These are phyloP conservation scores for Drosophila hamatofila DNA, from an alignment of 2,888 invertebrate genomes.

Conservation along the genomic window DNA sequence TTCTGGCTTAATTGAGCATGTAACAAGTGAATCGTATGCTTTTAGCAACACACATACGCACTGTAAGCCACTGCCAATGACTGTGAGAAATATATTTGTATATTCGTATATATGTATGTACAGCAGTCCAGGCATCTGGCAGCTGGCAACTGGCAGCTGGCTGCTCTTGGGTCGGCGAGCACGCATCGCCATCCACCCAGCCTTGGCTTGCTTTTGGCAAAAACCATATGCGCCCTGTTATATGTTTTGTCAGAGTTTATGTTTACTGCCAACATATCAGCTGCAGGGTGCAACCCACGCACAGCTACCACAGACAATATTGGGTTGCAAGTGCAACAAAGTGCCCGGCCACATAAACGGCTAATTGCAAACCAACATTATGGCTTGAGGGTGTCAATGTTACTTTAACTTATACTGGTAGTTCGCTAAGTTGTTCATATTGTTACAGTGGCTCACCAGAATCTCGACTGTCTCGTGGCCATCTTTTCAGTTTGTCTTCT, in stretches of 20 bases:
- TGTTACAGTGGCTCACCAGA: neutral
- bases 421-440: conserved; percentile 1
- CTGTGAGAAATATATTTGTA: conserved; percentile 28
- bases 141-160: conserved; percentile 31
- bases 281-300: conserved; percentile 39
- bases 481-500: conserved; percentile 19
- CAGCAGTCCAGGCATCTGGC: conserved; percentile 29
- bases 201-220: conserved; percentile 51
- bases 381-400: conserved; percentile 19
- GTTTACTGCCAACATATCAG: conserved; percentile 51
- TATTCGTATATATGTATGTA: conserved; percentile 12
- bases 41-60: conserved; percentile 43
- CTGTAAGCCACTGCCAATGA: conserved; percentile 28
- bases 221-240: conserved; percentile 51
- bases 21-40: conserved; percentile 73
- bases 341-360: conserved; percentile 36
- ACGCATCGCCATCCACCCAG: conserved; percentile 42
- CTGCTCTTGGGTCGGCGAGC: conserved; percentile 62
- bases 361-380: conserved; percentile 49
- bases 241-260: conserved; percentile 66
- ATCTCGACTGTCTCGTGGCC: neutral
- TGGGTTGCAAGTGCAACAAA: conserved; percentile 45
- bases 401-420: neutral
- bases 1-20: conserved; percentile 79
- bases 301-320: conserved; percentile 39